Base-by-base conservation (phyloP, 2,888 invertebrate genomes). In the Ochropleura plecta region DNA sequence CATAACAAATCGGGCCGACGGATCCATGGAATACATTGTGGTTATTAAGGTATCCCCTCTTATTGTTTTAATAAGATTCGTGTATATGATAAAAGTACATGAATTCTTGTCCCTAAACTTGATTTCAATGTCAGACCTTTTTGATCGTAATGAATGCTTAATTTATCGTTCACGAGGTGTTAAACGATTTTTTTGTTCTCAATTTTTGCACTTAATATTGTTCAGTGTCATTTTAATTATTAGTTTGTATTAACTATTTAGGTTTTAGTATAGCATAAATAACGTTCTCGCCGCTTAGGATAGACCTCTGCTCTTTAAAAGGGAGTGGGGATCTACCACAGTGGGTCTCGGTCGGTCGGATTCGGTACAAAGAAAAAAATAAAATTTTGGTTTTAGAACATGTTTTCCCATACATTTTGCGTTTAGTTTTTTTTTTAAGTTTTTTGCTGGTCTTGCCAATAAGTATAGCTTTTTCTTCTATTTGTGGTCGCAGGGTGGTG, bases 31-130 rank as follows among this genome's bases (percentile, higher is more conserved):
- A 67, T 57, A 73, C 71, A 64, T 64, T 70, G 63, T 60, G 70
- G 83, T 70, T 73, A 70, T 51, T 44, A 79, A 70, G 65, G n/a
- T 60, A 86, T 82, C 10, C 79, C 85, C 86, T 57, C n/a, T 64
- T 68, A 82, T 82, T 82, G 82, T 85, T 85, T 49, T 72, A 66
- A 77, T 62, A 91, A 82, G 92, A 93, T 92, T 86, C 78, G 66
- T 84, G 80, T 75, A 70, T 70, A 30, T 81, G 85, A 88, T 88
- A 83, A 78, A 67, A 71, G 51, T 71, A 80, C 79, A 76, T 42
- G 44, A 12, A 51, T 72, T 76, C 64, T 55, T 59, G 69, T 49
- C 48, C 42, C 20, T 59, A 42, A 67, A 75, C 57, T 60, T 60
- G 44, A 67, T 82, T 78, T 78, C 59, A 70, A 3, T 85, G 71